Conservation (phyloP, 2,888 invertebrate species). For the Drosophila neutralis region DNA sequence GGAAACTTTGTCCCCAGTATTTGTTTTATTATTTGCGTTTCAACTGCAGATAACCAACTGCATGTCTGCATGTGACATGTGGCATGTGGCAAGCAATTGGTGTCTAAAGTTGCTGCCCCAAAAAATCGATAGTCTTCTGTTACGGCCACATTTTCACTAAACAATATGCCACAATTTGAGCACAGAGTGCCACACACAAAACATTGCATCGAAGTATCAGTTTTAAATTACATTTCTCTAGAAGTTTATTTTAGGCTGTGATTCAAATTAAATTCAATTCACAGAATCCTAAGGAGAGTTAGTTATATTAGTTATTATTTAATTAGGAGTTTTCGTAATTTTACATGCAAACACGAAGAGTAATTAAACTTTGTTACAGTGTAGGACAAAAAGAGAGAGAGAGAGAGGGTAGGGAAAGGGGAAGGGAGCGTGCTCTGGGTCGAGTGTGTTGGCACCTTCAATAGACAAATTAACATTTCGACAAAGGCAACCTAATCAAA, state of each 20-base stretch:
- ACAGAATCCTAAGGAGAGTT: neutral
- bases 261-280: neutral
- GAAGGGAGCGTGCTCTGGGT: neutral
- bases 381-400: neutral
- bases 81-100: conserved; percentile 13
- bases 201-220: neutral
- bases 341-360: neutral
- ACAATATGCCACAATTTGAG: conserved; percentile 68
- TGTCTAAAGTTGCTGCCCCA: conserved; percentile 26
- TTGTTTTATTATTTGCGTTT: conserved; percentile 31
- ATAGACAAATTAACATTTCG: conserved; percentile 80
- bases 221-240: neutral
- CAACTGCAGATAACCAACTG: conserved; percentile 7
- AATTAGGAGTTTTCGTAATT: neutral
- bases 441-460: conserved; percentile 57
- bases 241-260: neutral
- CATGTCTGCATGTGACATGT: conserved; percentile 1
- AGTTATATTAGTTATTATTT: neutral
- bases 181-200: neutral
- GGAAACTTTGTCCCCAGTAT: conserved; percentile 27
- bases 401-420: neutral
- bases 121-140: conserved; percentile 64
- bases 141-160: conserved; percentile 33
- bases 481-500: conserved; percentile 81
- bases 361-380: conserved; percentile 4